Percentiles rank a stretch among this genome's conserved stretches.
Evolutionary conservation across 2,888 invertebrate species (phyloP).

Genomic region (Alcis repandata): DNA sequence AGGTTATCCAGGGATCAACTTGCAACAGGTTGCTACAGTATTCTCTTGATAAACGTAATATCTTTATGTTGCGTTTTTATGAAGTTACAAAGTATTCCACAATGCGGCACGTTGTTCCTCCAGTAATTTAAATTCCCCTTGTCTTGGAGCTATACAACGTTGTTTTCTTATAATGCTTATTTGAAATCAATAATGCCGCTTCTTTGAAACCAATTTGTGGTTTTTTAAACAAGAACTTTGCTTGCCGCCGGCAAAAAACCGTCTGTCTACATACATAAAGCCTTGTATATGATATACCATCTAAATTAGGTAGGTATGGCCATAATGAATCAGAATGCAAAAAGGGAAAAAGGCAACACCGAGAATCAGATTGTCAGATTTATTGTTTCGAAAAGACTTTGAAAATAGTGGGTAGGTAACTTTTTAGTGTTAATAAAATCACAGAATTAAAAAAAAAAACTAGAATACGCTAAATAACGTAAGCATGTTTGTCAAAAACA

Average conservation of each 20-base stretch:
- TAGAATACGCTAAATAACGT: conserved; percentile 45
- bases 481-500: conserved; percentile 54
- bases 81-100: not conserved
- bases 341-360: conserved; percentile 46
- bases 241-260: conserved; percentile 29
- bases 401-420: too few species aligned
- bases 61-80: not conserved
- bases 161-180: conserved; percentile 19
- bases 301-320: not conserved
- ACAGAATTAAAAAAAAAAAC: too few species aligned
- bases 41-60: not conserved
- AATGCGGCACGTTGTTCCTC: not conserved
- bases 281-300: conserved; percentile 7
- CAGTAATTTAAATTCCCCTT: conserved; percentile 6
- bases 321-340: conserved; percentile 4
- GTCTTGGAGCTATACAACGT: conserved; percentile 13
- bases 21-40: not conserved
- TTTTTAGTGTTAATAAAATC: too few species aligned
- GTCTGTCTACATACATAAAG: conserved; percentile 17
- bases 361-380: not conserved
- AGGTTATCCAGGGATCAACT: conserved; percentile 5
- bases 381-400: too few species aligned
- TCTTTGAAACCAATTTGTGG: conserved; percentile 48
- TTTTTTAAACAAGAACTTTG: conserved; percentile 36
- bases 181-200: conserved; percentile 42